These are phyloP conservation scores for Pluvianellus socialis DNA, from an alignment of 2,113 vertebrate genomes.

Conservation along the genomic window DNA sequence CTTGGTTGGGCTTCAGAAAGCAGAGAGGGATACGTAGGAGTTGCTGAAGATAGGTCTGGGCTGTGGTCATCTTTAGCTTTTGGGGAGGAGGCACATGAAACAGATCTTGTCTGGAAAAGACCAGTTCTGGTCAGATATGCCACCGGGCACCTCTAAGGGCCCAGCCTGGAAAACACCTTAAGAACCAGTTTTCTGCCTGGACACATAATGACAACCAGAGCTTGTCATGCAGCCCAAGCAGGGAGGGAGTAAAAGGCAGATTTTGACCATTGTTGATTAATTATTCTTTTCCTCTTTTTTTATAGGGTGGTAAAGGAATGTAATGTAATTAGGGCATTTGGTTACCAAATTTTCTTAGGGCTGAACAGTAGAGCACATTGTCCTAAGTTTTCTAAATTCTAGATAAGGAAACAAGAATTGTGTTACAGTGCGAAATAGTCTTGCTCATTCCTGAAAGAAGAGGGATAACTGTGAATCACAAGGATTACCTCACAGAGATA, in stretches of 20 bases:
- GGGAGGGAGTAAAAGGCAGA: background rate
- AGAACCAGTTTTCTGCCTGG: background rate
- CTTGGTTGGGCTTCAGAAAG: background rate
- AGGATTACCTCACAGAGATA: background rate
- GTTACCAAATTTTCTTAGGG: background rate
- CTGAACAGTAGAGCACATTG: background rate
- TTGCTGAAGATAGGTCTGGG: background rate
- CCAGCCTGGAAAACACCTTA: background rate
- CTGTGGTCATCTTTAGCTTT: background rate
- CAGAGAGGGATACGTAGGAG: background rate
- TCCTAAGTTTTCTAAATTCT: background rate
- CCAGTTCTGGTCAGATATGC: background rate
- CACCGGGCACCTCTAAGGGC: background rate
- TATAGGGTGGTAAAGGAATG: background rate
- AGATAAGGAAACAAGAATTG: background rate
- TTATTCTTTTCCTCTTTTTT: background rate
- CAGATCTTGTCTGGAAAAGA: background rate
- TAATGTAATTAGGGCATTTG: background rate
- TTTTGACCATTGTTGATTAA: background rate
- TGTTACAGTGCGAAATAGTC: background rate
- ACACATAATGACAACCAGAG: background rate
- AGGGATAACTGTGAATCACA: background rate
- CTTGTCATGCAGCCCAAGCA: background rate
- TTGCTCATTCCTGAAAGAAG: background rate
- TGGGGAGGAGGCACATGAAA: background rate